These are phyloP conservation scores for Drosophila willistoni DNA, from an alignment of 1,140 invertebrate genomes.

Conservation along the genomic window DNA sequence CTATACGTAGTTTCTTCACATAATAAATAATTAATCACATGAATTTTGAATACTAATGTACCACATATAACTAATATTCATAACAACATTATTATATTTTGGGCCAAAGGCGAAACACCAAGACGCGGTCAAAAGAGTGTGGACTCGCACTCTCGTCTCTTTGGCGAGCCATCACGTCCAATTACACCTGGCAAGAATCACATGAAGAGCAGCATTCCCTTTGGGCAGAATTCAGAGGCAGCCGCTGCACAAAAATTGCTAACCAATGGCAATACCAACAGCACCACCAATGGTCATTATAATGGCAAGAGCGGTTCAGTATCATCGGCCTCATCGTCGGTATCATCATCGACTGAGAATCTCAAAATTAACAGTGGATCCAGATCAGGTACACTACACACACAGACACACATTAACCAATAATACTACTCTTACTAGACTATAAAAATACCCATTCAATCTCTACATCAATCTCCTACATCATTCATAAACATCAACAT, in stretches of 20 bases:
- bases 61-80: slow-evolving; percentile 2
- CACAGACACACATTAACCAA: not conserved
- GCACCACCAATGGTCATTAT: slow-evolving; percentile 68
- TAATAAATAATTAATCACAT: slow-evolving; percentile 5
- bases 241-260: slow-evolving; percentile 60
- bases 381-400: slow-evolving; percentile 73
- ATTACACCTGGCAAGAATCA: slow-evolving; percentile 80
- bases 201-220: slow-evolving; percentile 83
- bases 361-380: slow-evolving; percentile 75
- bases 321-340: slow-evolving; percentile 78
- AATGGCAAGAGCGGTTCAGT: slow-evolving; percentile 79
- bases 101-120: slow-evolving; percentile 68
- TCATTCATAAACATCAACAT: no score
- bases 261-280: slow-evolving; percentile 54
- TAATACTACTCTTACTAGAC: slow-evolving; percentile 9
- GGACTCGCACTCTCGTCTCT: slow-evolving; percentile 78
- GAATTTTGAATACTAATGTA: not conserved
- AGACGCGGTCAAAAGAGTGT: slow-evolving; percentile 78
- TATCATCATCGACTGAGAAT: slow-evolving; percentile 80
- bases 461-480: no score
- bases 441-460: not conserved
- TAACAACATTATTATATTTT: not conserved
- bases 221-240: slow-evolving; percentile 71
- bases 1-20: slow-evolving; percentile 11
- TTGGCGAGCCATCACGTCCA: slow-evolving; percentile 77